Base-by-base conservation (phyloP, 2,113 vertebrate genomes). In the Tauraco erythrolophus region DNA sequence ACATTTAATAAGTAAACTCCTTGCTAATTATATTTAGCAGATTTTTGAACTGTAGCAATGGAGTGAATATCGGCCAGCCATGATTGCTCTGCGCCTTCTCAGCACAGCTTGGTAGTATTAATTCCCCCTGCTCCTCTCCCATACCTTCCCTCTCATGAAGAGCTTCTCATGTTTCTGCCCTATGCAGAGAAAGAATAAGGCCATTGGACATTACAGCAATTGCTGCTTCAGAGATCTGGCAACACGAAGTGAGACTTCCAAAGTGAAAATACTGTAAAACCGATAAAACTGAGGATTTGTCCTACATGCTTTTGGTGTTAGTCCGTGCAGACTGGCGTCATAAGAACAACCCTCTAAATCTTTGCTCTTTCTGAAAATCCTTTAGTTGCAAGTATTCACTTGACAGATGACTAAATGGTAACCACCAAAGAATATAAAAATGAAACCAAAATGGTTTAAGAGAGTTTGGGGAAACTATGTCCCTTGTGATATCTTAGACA, bases 1-100 rank as follows among this genome's bases (percentile, higher is more conserved):
- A 72, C 21, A 46, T 60, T 88, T 79, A 76, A 69, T 72, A 30
- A 76, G 8, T 56, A 89, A 89, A 79, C 9, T 85, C 45, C 53
- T 69, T 65, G 46, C 25, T 85, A 76, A 84, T 72, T 71, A 48
- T 62, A 45, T 83, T 85, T 84, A 85, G 45, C 70, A 85, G 66
- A 71, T 46, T 85, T 77, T 72, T 69, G 4, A 76, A 65, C 62
- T 69, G 21, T 35, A 85, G 14, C 37, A 74, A 30, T 22, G 51
- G 51, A 71, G 56, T 43, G 43, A 68, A 30, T 53, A 69, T 18
- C 7, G 3, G 58, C 41, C 66, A 92, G 66, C 57, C 53, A 27
- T 7, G 41, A 50, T 16, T 65, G 23, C n/a, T 50, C 22, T 5
- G 17, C 3, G 10, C 28, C 35, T 33, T 53, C 35, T 24, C 48